Evolutionary conservation across 2,113 vertebrate species (phyloP).

Genomic region (Butorides virescens): DNA sequence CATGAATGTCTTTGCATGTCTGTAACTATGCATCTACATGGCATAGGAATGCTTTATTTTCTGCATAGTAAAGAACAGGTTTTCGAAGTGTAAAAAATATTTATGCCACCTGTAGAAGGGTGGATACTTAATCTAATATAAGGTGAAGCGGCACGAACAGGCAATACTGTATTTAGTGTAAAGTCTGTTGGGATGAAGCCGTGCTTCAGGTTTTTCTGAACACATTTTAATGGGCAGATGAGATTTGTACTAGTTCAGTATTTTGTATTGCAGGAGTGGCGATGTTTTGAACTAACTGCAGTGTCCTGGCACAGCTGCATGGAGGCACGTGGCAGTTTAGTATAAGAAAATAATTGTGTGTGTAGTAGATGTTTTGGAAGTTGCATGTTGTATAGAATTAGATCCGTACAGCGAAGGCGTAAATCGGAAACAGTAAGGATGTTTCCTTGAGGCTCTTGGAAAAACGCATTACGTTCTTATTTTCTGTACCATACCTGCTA

Average conservation of each 20-base stretch:
- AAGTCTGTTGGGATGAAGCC: background rate
- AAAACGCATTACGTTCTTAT: background rate
- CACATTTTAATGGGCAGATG: background rate
- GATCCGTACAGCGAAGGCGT: background rate
- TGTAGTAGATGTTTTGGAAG: background rate
- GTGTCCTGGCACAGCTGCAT: background rate
- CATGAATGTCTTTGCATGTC: background rate
- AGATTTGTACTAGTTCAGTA: background rate
- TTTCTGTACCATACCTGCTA: background rate
- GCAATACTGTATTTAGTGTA: background rate
- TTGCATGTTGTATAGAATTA: background rate
- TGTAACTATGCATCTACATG: too few species aligned
- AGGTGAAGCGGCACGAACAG: background rate
- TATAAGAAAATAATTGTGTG: background rate
- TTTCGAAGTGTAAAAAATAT: background rate
- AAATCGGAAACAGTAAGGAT: background rate
- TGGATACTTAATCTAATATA: background rate
- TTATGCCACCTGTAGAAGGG: background rate
- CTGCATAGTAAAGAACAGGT: background rate
- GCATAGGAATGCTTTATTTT: background rate
- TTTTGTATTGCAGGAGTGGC: background rate
- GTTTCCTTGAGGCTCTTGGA: background rate
- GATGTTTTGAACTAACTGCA: background rate
- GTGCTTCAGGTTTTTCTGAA: background rate
- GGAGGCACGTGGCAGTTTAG: background rate